Evolutionary conservation across 2,888 invertebrate genomes (phyloP).

Genomic region (Tenodera sinensis): DNA sequence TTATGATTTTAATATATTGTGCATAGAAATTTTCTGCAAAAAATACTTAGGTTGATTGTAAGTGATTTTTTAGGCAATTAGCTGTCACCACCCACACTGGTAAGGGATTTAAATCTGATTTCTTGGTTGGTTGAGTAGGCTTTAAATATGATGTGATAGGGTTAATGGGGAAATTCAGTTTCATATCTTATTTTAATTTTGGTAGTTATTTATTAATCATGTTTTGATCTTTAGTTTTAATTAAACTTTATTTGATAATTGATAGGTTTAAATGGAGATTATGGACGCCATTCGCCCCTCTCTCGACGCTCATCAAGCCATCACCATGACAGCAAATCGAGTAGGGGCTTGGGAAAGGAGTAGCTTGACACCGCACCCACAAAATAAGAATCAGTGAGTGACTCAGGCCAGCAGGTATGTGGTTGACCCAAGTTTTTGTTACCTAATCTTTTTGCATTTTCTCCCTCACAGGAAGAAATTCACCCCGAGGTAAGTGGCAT

Average conservation of each 20-base stretch:
- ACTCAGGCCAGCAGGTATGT: slow-evolving; percentile 31
- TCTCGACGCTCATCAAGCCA: slow-evolving; percentile 1
- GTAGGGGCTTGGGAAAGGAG: neutral
- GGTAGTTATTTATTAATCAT: too few species aligned
- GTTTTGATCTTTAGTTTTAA: too few species aligned
- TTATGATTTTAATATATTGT: too few species aligned
- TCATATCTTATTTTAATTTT: too few species aligned
- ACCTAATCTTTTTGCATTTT: slow-evolving; percentile 21
- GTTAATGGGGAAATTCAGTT: too few species aligned
- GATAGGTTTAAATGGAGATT: slow-evolving; percentile 28
- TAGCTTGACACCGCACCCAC: neutral
- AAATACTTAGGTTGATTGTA: too few species aligned
- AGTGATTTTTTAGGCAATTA: too few species aligned
- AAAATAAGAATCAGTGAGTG: slow-evolving; percentile 30
- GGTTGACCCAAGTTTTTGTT: neutral
- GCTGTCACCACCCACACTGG: too few species aligned
- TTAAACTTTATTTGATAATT: neutral
- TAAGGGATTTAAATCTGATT: too few species aligned
- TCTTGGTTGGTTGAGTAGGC: too few species aligned
- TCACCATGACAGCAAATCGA: slow-evolving; percentile 4
- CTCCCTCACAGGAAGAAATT: neutral
- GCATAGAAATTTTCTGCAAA: too few species aligned
- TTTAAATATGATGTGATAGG: too few species aligned
- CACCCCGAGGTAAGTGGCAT: slow-evolving; percentile 25
- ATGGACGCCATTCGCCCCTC: slow-evolving; percentile 16